Conservation (phyloP, 2,797 vertebrate genomes). For the Eurystomus glaucurus region DNA sequence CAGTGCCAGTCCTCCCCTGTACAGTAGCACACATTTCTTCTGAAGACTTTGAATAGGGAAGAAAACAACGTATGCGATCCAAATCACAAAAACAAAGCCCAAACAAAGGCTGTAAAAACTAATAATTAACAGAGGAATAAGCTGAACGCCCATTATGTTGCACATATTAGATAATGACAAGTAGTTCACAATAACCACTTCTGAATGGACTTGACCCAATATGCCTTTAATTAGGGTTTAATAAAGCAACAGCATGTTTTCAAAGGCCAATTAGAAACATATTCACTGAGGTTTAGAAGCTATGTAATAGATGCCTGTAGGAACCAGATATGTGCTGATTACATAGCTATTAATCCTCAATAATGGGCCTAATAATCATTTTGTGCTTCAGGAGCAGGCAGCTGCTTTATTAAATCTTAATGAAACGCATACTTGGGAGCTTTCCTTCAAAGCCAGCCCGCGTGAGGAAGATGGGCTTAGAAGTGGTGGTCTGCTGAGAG, state of each 20-base stretch:
- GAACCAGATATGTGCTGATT: slow-evolving; percentile 76
- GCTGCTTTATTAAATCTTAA: slow-evolving; percentile 80
- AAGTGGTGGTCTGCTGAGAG: slow-evolving; percentile 49
- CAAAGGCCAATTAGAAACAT: slow-evolving; percentile 81
- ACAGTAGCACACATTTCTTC: background rate
- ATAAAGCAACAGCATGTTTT: slow-evolving; percentile 79
- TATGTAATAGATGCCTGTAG: slow-evolving; percentile 73
- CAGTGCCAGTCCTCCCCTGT: background rate
- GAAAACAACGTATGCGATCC: background rate
- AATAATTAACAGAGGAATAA: slow-evolving; percentile 70
- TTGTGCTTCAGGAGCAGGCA: slow-evolving; percentile 65
- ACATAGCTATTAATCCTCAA: slow-evolving; percentile 80
- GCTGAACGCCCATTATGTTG: slow-evolving; percentile 56
- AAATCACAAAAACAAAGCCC: slow-evolving; percentile 43
- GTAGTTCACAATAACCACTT: slow-evolving; percentile 66
- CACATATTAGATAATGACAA: slow-evolving; percentile 73
- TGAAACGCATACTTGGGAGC: slow-evolving; percentile 64
- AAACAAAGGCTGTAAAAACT: slow-evolving; percentile 53
- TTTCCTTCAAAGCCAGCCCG: slow-evolving; percentile 65
- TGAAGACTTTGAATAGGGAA: background rate
- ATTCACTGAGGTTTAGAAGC: slow-evolving; percentile 77
- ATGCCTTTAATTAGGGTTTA: slow-evolving; percentile 80
- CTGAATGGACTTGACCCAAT: slow-evolving; percentile 71
- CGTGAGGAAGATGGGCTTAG: slow-evolving; percentile 46
- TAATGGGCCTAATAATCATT: slow-evolving; percentile 74